phyloP scores from a whole-genome alignment of 2,113 vertebrate species.

The Phylloscopus whistleri region DNA sequence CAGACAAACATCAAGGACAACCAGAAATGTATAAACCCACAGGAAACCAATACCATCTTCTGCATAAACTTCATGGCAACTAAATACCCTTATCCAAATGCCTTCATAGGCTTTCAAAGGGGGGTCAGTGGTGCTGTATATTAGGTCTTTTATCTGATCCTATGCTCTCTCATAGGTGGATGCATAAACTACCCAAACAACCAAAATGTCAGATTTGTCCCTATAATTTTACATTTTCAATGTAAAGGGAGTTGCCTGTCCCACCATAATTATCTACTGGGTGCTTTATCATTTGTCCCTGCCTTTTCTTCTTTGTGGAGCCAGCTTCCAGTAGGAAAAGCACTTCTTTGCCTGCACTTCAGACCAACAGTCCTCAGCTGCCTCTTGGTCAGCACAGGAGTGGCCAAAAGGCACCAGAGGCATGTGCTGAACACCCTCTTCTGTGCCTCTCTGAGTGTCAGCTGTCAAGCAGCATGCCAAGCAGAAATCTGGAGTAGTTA shows the following conservation, averaged over 20 bases:
- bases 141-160: background rate
- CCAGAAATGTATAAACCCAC: background rate
- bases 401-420: background rate
- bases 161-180: rapidly evolving
- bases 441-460: background rate
- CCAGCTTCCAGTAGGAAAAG: background rate
- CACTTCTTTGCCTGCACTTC: background rate
- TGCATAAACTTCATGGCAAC: background rate
- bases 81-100: background rate
- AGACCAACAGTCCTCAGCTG: background rate
- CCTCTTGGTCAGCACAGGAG: background rate
- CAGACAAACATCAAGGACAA: background rate
- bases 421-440: background rate
- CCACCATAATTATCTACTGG: background rate
- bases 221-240: background rate
- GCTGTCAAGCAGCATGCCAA: background rate
- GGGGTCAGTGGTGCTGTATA: background rate
- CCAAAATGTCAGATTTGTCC: background rate
- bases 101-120: background rate
- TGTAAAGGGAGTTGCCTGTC: background rate
- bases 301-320: background rate
- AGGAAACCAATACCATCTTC: background rate
- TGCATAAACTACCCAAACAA: background rate
- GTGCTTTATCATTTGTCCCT: background rate
- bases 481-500: background rate